Evolutionary conservation across 53 echinoderm and acorn worm genomes (phyloP).

Genomic region (Arbacia lixula): DNA sequence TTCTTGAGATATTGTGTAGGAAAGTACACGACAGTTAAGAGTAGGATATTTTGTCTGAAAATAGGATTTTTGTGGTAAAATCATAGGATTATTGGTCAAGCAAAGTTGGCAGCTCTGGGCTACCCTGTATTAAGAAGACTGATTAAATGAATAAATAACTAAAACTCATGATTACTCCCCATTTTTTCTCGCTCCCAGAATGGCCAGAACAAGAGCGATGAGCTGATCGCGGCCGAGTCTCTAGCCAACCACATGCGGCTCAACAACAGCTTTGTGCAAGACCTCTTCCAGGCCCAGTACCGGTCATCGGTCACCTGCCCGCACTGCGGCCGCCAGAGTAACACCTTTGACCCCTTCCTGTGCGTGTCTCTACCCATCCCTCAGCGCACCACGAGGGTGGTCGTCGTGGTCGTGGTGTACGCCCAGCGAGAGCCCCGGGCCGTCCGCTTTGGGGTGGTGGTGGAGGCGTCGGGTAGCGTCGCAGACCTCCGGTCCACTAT

Average conservation of each 20-base stretch:
- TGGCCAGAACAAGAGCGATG: conserved; percentile 84
- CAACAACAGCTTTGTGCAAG: conserved; percentile 98
- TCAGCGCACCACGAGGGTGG: conserved; percentile 85
- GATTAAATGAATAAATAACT: too few relatives aligned
- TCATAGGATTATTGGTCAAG: too few relatives aligned
- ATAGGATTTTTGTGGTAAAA: too few relatives aligned
- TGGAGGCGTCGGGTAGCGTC: conserved; percentile 71
- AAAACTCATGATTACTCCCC: too few relatives aligned
- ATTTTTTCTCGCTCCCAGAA: conserved; percentile 62
- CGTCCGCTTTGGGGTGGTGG: conserved; percentile 73
- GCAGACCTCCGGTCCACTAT: conserved; percentile 80
- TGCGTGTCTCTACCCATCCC: conserved; percentile 96
- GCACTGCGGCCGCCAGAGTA: conserved; percentile 93
- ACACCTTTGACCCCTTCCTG: conserved; percentile 99
- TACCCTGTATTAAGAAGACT: too few relatives aligned
- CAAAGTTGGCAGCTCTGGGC: too few relatives aligned
- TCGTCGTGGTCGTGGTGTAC: conserved; percentile 88
- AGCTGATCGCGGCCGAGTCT: conserved; percentile 91
- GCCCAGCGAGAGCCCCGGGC: conserved; percentile 82
- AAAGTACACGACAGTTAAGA: too few relatives aligned
- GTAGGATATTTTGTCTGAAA: too few relatives aligned
- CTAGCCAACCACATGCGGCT: conserved; percentile 96
- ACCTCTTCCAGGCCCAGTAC: conserved; percentile 98
- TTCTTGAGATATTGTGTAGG: too few relatives aligned
- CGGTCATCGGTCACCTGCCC: conserved; percentile 96